A percentile compares a stretch with the other conserved stretches of the same genome.
Evolutionary conservation across 23 tunicate genomes (phyloP).

Genomic region (Pegea sp.): DNA sequence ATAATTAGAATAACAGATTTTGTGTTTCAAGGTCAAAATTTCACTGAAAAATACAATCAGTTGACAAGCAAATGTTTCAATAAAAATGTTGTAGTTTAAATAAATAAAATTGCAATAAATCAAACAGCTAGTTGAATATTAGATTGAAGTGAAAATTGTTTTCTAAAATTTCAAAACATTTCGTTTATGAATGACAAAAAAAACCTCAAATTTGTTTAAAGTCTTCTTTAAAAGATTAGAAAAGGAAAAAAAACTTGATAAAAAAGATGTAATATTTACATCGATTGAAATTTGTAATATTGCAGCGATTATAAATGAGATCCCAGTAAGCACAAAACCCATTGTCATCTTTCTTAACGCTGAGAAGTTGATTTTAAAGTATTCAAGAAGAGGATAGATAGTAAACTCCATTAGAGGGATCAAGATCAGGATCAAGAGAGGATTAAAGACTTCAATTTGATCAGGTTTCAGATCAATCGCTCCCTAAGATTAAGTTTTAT

Average conservation of each 20-base stretch:
- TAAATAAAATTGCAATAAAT: too few relatives aligned
- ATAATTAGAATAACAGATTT: too few relatives aligned
- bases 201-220: not conserved
- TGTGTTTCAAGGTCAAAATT: too few relatives aligned
- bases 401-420: slow-evolving; percentile 77
- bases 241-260: not conserved
- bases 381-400: slow-evolving; percentile 54
- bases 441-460: slow-evolving; percentile 82
- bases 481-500: slow-evolving; percentile 15
- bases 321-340: slow-evolving; percentile 69
- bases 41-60: too few relatives aligned
- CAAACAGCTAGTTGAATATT: too few relatives aligned
- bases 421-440: slow-evolving; percentile 64
- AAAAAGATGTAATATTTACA: slow-evolving; percentile 9
- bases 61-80: too few relatives aligned
- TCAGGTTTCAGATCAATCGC: slow-evolving; percentile 61
- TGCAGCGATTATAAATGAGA: slow-evolving; percentile 66
- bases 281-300: slow-evolving; percentile 82
- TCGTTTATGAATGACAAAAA: not conserved
- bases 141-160: too few relatives aligned
- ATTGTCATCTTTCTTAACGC: slow-evolving; percentile 64
- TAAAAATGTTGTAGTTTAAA: too few relatives aligned
- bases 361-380: slow-evolving; percentile 53
- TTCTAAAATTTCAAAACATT: not conserved
- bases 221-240: not conserved